phyloP scores from a whole-genome alignment of 2,113 vertebrate species.

The Brevimyrus niger region DNA sequence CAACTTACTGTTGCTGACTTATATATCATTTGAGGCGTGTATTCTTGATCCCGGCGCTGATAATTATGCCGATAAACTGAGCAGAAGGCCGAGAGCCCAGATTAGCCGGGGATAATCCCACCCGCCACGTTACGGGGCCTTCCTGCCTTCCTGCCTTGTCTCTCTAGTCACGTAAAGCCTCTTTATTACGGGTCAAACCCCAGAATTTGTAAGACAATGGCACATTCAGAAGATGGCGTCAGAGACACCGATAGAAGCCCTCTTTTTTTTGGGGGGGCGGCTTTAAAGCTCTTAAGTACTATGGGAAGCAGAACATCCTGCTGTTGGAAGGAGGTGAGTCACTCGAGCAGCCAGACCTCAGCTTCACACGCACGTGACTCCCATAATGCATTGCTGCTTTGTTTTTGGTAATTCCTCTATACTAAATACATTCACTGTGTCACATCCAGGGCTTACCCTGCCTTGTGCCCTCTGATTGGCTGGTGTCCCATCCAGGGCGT shows the following conservation, averaged over 20 bases:
- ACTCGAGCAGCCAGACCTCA: not conserved
- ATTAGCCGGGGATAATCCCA: conserved; percentile 2
- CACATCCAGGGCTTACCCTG: not conserved
- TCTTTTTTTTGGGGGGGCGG: not conserved
- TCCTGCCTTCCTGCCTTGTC: not conserved
- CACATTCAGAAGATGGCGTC: conserved; percentile 1
- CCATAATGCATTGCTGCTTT: not conserved
- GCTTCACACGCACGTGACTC: not conserved
- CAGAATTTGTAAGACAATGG: not conserved
- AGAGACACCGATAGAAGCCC: not conserved
- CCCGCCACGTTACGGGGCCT: not conserved
- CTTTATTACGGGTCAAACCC: not conserved
- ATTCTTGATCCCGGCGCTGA: conserved; percentile 42
- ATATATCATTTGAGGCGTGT: conserved; percentile 49
- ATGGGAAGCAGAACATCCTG: conserved; percentile 6
- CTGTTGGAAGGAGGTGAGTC: conserved; percentile 2
- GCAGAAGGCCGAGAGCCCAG: conserved; percentile 37
- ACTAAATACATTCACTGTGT: not conserved
- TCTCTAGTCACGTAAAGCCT: not conserved
- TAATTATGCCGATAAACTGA: conserved; percentile 54
- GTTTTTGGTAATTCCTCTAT: not conserved
- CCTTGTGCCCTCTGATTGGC: not conserved
- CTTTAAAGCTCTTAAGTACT: not conserved
- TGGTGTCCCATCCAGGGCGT: not conserved
- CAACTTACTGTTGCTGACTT: conserved; percentile 39